phyloP scores from a whole-genome alignment of 2,797 vertebrate species.

The Danio kyathit region DNA sequence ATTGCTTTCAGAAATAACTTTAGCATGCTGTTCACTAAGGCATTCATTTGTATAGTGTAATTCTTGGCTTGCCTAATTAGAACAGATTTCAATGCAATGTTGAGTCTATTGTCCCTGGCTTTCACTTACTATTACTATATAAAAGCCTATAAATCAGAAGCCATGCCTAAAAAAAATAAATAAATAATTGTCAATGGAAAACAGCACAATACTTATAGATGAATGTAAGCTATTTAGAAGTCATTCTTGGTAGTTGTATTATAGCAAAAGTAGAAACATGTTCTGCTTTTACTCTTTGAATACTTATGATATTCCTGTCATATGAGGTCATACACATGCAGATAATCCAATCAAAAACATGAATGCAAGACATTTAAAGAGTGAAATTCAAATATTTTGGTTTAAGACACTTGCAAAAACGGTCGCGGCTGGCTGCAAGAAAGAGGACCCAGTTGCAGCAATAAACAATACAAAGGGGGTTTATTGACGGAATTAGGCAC shows the following conservation, averaged over 20 bases:
- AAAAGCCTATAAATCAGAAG: neutral
- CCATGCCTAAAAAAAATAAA: neutral
- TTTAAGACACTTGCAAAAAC: neutral
- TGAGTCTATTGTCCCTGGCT: neutral
- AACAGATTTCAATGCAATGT: constrained; percentile 5
- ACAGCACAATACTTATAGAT: neutral
- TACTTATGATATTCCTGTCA: neutral
- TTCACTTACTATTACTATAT: neutral
- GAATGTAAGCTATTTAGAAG: constrained; percentile 7
- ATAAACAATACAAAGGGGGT: no score
- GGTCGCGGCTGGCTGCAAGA: no score
- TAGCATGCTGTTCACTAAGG: neutral
- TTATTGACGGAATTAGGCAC: no score
- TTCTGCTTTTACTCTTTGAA: neutral
- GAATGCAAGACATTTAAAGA: neutral
- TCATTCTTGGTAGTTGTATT: neutral
- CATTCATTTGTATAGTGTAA: neutral
- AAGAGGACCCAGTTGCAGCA: no score
- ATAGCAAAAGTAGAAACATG: neutral
- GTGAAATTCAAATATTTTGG: neutral
- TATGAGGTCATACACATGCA: neutral
- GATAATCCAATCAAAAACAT: neutral
- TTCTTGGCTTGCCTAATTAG: neutral
- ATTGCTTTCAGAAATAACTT: constrained; percentile 56
- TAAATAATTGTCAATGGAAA: neutral